Base-by-base conservation (phyloP, 92 coral and sea anemone species). In the Palythoa caribaeorum region DNA sequence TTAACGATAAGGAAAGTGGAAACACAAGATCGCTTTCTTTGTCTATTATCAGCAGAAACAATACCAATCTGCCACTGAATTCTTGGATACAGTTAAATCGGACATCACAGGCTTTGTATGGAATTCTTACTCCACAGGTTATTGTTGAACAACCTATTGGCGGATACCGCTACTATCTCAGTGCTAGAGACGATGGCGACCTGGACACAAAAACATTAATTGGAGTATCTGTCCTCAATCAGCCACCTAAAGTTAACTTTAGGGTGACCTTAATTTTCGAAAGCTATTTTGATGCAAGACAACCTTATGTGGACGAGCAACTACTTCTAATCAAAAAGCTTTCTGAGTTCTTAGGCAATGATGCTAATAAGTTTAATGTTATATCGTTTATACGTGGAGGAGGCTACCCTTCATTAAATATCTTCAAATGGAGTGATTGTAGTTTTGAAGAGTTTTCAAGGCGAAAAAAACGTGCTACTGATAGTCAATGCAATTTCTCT, bases 1-100 rank as follows among this genome's bases (percentile, higher is more conserved):
- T 89, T 77, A 68, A 89, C 47, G 92, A 89, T 38, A 80, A 79
- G 37, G 92, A 89, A 83, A 80, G 69, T 70, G 92, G 92, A 54
- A 83, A 74, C 68, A 83, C 92, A 1, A 71, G 69, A 8, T 76
- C 74, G 17, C 66, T 89, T 11, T 52, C 68, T 48, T 70, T 89
- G 21, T 35, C 83, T 38, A 36, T 89, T 53, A 48, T 73, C n/a
- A 83, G 38, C n/a, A 77, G 50, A 16, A 62, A 72, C 40, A 87
- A 81, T 13, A 76, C 38, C 38, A 17, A 7, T 13, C 38, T 89
- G 39, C 83, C 88, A 6, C 73, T 87, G 66, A 72, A 54, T 71
- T 83, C 84, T 7, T 89, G 92, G 92, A 38, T 89, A 38, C 92
- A 89, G 57, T 74, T 89, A 59, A 89, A 89, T 59, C 76, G 63